Evolutionary conservation across 2,888 invertebrate genomes (phyloP).

Genomic region (Ptychoptera albimana): DNA sequence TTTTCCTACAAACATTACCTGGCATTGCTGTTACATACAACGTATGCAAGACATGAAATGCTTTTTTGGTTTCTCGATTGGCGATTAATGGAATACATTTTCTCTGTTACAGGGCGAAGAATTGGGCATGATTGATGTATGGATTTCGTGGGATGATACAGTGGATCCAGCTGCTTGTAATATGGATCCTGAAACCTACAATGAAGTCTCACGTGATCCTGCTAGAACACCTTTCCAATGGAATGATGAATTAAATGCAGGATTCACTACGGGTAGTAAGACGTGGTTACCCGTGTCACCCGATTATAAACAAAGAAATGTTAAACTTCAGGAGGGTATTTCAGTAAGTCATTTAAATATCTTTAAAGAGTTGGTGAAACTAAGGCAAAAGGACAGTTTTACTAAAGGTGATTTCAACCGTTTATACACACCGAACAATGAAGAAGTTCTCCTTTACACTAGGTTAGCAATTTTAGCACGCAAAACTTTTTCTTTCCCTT

Average conservation of each 20-base stretch:
- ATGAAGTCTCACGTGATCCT: conserved; percentile 34
- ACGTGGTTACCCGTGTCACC: conserved; percentile 56
- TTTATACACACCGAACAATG: too few relatives aligned
- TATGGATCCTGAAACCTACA: conserved; percentile 29
- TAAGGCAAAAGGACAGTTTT: conserved; percentile 35
- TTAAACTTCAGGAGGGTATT: conserved; percentile 34
- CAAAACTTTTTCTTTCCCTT: too few relatives aligned
- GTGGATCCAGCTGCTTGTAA: conserved; percentile 37
- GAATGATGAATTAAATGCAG: conserved; percentile 33
- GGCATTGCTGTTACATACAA: conserved; percentile 42
- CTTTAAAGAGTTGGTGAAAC: conserved; percentile 38
- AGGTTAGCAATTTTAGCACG: too few relatives aligned
- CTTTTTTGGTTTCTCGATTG: neutral
- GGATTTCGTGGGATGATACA: conserved; percentile 33
- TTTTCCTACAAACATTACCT: conserved; percentile 39
- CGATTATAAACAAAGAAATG: conserved; percentile 42
- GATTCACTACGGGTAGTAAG: conserved; percentile 21
- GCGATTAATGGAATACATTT: too few relatives aligned
- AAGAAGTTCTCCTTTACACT: too few relatives aligned
- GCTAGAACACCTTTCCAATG: conserved; percentile 47
- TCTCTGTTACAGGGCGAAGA: conserved; percentile 41
- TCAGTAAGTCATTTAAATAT: conserved; percentile 45
- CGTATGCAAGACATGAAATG: conserved; percentile 16
- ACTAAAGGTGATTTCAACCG: conserved; percentile 16
- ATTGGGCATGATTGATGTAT: conserved; percentile 43